phyloP scores from a whole-genome alignment of 2,888 invertebrate genomes.

The Agrenia bidenticulata region DNA sequence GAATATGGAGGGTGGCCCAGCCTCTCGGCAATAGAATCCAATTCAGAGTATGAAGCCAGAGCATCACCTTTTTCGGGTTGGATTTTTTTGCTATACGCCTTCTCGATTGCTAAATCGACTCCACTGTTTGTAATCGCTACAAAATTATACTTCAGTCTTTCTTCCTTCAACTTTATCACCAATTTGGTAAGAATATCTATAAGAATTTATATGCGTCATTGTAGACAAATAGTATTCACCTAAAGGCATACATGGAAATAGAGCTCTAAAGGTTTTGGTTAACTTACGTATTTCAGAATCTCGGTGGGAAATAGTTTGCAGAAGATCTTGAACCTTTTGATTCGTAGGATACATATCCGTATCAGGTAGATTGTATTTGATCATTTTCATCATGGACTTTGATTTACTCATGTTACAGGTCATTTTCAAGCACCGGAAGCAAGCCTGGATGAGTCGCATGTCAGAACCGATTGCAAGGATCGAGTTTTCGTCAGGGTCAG shows the following conservation, averaged over 20 bases:
- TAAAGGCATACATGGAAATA: too few species aligned
- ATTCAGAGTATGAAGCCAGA: too few species aligned
- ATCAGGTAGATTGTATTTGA: not conserved
- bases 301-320: conserved; percentile 28
- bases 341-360: not conserved
- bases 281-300: conserved; percentile 43
- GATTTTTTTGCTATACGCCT: not conserved
- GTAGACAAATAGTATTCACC: too few species aligned
- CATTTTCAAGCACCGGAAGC: conserved; percentile 55
- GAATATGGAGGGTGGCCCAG: not conserved
- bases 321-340: conserved; percentile 24
- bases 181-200: conserved; percentile 35
- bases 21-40: too few species aligned
- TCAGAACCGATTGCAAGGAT: conserved; percentile 54
- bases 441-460: conserved; percentile 55
- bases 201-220: too few species aligned
- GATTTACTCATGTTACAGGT: conserved; percentile 22
- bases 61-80: not conserved
- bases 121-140: not conserved
- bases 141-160: not conserved
- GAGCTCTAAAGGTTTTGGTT: too few species aligned
- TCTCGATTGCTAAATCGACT: not conserved
- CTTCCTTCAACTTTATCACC: conserved; percentile 27
- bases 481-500: conserved; percentile 43
- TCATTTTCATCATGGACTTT: not conserved